Evolutionary conservation across 2,797 vertebrate genomes (phyloP).

Genomic region (Rousettus madagascariensis): DNA sequence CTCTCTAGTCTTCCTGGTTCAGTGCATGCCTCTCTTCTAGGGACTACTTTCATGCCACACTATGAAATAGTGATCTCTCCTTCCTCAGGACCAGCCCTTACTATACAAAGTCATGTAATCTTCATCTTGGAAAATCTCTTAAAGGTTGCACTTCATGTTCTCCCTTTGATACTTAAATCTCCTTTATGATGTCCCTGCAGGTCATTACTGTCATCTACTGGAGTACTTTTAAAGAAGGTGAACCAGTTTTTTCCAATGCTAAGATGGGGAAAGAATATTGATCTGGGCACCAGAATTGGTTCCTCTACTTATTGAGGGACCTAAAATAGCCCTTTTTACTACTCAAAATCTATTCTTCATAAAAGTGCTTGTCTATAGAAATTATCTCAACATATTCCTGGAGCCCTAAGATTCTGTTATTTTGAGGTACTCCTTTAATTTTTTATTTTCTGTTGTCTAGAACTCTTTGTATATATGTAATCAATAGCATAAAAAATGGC

Average conservation of each 20-base stretch:
- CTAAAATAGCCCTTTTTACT: background rate
- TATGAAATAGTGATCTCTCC: background rate
- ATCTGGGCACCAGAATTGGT: background rate
- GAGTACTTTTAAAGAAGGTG: background rate
- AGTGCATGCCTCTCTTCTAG: background rate
- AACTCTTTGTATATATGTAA: background rate
- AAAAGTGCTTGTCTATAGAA: background rate
- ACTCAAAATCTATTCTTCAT: background rate
- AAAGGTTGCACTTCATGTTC: background rate
- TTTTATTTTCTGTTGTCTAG: background rate
- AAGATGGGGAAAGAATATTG: background rate
- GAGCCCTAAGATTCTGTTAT: background rate
- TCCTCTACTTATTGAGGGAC: background rate
- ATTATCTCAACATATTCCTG: background rate
- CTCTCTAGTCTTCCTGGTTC: background rate
- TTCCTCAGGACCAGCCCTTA: background rate
- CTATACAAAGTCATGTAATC: background rate
- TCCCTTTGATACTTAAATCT: background rate
- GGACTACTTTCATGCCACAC: background rate
- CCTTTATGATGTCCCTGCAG: background rate
- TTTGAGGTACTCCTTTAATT: background rate
- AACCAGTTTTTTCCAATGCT: background rate
- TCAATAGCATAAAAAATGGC: background rate
- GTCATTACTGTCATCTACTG: background rate
- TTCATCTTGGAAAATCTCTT: background rate